phyloP scores from a whole-genome alignment of 2,888 invertebrate genomes.

The Rhyacophila evoluta region DNA sequence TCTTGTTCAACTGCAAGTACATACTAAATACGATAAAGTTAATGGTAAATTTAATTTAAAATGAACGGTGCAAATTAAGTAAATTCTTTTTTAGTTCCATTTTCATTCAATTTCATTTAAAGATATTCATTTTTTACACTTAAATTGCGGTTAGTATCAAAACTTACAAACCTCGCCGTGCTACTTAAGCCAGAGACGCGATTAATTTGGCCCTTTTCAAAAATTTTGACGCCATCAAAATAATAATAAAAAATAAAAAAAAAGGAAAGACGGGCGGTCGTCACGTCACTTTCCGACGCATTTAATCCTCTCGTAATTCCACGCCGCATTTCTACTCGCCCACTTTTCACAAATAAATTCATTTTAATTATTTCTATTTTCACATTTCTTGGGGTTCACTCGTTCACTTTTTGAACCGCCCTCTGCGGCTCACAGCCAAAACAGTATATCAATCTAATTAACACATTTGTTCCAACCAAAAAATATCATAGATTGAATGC shows the following conservation, averaged over 20 bases:
- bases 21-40: too few relatives aligned
- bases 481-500: too few relatives aligned
- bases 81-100: not conserved
- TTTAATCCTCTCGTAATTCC: conserved; percentile 36
- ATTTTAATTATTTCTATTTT: conserved; percentile 24
- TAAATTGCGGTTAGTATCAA: not conserved
- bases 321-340: conserved; percentile 14
- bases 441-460: not conserved
- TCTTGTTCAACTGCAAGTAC: too few relatives aligned
- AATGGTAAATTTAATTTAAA: too few relatives aligned
- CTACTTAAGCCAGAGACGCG: not conserved
- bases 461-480: too few relatives aligned
- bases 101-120: too few relatives aligned
- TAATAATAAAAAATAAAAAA: conserved; percentile 25
- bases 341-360: conserved; percentile 22
- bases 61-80: too few relatives aligned
- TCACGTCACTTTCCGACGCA: conserved; percentile 38
- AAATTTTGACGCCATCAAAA: conserved; percentile 45
- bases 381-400: conserved; percentile 13
- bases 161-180: not conserved
- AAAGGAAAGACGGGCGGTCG: conserved; percentile 37
- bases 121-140: too few relatives aligned
- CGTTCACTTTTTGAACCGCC: conserved; percentile 17
- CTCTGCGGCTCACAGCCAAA: not conserved
- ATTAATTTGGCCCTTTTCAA: conserved; percentile 44